Conservation (phyloP, 2,888 invertebrate genomes). For the Oscheius myriophilus region DNA sequence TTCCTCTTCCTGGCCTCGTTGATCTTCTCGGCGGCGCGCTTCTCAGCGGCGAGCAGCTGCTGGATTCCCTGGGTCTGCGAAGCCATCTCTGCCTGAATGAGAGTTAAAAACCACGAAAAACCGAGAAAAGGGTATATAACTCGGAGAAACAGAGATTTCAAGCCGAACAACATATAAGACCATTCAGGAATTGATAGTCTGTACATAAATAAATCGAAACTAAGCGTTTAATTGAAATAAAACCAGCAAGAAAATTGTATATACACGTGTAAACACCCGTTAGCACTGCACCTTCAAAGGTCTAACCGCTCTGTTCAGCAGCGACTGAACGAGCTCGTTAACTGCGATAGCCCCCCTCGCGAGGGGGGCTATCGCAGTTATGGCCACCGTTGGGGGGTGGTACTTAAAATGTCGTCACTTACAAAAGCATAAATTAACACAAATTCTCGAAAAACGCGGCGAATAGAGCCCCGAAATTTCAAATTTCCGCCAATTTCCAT, state of each 20-base stretch:
- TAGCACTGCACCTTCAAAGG: neutral
- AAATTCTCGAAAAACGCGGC: too few relatives aligned
- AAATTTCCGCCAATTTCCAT: too few relatives aligned
- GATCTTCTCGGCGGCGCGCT: constrained; percentile 96
- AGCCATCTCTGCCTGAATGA: constrained; percentile 55
- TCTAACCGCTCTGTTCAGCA: neutral
- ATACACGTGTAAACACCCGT: too few relatives aligned
- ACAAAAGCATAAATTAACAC: too few relatives aligned
- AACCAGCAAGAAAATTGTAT: constrained; percentile 1
- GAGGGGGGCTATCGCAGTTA: too few relatives aligned
- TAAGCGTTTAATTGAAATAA: neutral
- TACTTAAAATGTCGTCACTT: too few relatives aligned
- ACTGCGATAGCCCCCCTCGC: too few relatives aligned
- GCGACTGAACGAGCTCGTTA: too few relatives aligned
- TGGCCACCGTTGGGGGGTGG: too few relatives aligned
- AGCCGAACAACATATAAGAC: neutral
- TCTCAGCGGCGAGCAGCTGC: constrained; percentile 94
- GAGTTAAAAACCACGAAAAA: neutral
- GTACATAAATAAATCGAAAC: neutral
- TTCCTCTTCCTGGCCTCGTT: constrained; percentile 96
- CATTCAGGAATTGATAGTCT: neutral
- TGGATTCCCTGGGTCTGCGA: constrained; percentile 86
- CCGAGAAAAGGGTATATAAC: neutral
- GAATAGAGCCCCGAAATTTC: too few relatives aligned
- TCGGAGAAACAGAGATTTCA: neutral